Evolutionary conservation across 2,113 vertebrate species (phyloP), one percentile per base, ranked within the genome.

Genomic region (Ciconia boyciana): DNA sequence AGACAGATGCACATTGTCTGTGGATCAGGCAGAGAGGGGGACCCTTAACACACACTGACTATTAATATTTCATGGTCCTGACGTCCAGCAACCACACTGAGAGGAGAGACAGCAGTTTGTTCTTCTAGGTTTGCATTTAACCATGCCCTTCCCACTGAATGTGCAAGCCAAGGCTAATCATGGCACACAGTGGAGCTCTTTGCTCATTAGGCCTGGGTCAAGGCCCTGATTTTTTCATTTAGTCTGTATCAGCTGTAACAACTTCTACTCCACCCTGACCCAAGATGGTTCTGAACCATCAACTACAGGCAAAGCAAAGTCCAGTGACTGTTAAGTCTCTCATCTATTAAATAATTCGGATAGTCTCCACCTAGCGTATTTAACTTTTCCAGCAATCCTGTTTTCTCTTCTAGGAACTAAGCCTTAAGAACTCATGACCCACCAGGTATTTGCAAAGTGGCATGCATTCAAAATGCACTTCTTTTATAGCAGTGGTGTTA

Each of bases 341-440:
- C 58, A 83, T 21, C 28, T 66, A 60, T 22, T 60, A 74, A 82
- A 72, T 92, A 5, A 70, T 91, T 93, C 1, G 6, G 19, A 90
- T 87, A 83, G 86, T 80, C 71, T 86, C 76, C 54, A 89, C 32
- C 76, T 76, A 41, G 16, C 75, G 18, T 80, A 79, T 77, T 95
- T 89, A 76, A 57, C 39, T 95, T 92, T 77, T 94, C 34, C 52
- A 78, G 34, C 41, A 96, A 92, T 57, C 32, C 69, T 60, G 68
- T 92, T 91, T 95, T 94, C 51, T 89, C 36, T 87, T 83, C 70
- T 76, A 84, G 51, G 77, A 93, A 79, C 54, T 89, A 93, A 90
- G 34, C 69, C 39, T 93, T 55, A 69, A 44, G 94, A 96, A 90
- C 51, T 90, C 83, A 71, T 71, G 74, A 85, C 36, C 58, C 52